Conservation (phyloP, 2,113 vertebrate genomes). For the Gobius niger region DNA sequence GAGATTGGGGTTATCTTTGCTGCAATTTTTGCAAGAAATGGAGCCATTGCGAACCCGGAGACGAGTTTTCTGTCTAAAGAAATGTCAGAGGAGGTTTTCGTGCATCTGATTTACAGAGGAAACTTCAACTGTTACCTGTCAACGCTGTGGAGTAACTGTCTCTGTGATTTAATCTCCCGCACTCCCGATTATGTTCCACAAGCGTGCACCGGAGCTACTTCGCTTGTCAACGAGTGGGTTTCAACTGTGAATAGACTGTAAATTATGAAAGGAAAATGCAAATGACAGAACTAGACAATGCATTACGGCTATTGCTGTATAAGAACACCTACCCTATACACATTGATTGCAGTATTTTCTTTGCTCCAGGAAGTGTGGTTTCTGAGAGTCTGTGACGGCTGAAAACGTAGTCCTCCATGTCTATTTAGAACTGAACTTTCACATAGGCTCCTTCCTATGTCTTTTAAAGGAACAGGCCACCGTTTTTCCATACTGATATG, state of each 20-base stretch:
- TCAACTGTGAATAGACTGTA: constrained; percentile 38
- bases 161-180: constrained; percentile 44
- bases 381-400: no score
- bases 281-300: not conserved
- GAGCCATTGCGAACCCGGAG: constrained; percentile 17
- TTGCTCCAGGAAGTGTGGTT: no score
- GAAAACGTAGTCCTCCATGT: no score
- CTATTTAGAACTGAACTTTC: no score
- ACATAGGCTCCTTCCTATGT: no score
- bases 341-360: no score
- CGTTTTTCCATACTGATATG: no score
- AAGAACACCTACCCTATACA: not conserved
- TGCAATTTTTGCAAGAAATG: constrained; percentile 33
- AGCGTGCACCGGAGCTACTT: constrained; percentile 29
- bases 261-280: constrained; percentile 9
- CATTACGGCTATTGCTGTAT: not conserved
- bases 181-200: constrained; percentile 26
- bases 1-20: constrained; percentile 36
- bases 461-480: no score
- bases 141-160: constrained; percentile 40
- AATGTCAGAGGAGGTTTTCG: constrained; percentile 33
- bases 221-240: constrained; percentile 42
- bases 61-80: constrained; percentile 30
- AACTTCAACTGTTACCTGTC: constrained; percentile 45
- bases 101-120: constrained; percentile 43